Conservation (phyloP, 2,113 vertebrate species). For the Atherinomorus stipes region DNA sequence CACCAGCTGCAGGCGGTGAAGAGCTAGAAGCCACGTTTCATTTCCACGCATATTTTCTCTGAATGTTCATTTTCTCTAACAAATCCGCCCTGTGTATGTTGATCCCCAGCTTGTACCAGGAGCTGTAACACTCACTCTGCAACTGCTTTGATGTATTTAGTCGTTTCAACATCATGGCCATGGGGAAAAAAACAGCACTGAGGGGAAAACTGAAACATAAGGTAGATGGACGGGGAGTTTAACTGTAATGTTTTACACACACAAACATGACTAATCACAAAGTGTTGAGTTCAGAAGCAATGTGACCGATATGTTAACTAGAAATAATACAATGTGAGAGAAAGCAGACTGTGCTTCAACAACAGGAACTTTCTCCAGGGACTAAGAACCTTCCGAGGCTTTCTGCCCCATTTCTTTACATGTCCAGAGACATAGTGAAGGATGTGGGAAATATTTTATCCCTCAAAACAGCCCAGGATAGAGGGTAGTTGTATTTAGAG, state of each 20-base stretch:
- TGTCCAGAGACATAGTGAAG: not conserved
- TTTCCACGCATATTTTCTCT: not conserved
- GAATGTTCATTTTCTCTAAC: not conserved
- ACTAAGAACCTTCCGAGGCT: not conserved
- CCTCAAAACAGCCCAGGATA: not conserved
- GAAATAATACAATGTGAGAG: not conserved
- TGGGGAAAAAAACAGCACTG: not conserved
- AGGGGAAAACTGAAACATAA: not conserved
- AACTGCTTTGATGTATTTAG: not conserved
- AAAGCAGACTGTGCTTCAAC: not conserved
- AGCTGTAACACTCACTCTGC: not conserved
- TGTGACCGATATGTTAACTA: not conserved
- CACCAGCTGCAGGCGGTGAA: slow-evolving; percentile 22
- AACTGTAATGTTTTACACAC: too few relatives aligned
- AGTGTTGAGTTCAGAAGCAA: not conserved
- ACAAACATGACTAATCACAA: not conserved
- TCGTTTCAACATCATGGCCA: not conserved
- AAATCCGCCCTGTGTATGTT: not conserved
- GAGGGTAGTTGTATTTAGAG: not conserved
- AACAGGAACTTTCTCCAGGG: not conserved
- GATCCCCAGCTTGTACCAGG: not conserved
- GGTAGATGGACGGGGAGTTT: not conserved
- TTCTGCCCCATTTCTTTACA: not conserved
- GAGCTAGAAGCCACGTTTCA: not conserved
- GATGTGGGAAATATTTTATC: not conserved